Percentiles rank a stretch among this genome's conserved stretches.
phyloP scores from a whole-genome alignment of 1,140 invertebrate species.

The Drosophila navojoa region DNA sequence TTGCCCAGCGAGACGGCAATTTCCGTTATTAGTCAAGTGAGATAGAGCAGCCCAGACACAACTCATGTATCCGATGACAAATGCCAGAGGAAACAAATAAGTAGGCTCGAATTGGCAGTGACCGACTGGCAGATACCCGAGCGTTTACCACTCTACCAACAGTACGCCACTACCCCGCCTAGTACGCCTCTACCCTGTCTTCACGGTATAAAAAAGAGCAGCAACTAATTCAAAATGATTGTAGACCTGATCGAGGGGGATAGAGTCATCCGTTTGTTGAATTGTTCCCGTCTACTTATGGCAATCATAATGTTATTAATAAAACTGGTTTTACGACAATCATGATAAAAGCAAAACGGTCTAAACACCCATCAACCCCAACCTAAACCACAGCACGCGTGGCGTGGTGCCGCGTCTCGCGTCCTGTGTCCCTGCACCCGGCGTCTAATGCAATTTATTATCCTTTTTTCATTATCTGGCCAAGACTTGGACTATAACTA shows the following conservation, averaged over 20 bases:
- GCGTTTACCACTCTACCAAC: not conserved
- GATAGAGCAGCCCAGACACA: not conserved
- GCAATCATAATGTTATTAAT: conserved; percentile 80
- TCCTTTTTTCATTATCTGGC: conserved; percentile 81
- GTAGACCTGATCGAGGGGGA: conserved; percentile 1
- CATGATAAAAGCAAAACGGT: conserved; percentile 65
- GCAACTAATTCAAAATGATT: conserved; percentile 21
- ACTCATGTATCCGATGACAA: conserved; percentile 26
- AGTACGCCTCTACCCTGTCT: too few species aligned
- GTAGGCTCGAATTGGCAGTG: not conserved
- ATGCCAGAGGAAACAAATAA: conserved; percentile 7
- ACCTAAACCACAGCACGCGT: conserved; percentile 43
- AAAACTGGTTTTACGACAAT: conserved; percentile 73
- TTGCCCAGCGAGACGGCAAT: conserved; percentile 54
- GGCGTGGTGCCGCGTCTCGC: not conserved
- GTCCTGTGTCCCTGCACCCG: not conserved
- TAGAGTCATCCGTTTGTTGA: not conserved
- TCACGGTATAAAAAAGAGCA: not conserved
- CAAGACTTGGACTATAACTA: conserved; percentile 46
- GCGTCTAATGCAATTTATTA: conserved; percentile 83
- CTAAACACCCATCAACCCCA: conserved; percentile 36
- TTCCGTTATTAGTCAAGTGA: conserved; percentile 47
- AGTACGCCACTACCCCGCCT: too few species aligned
- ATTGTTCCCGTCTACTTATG: conserved; percentile 8
- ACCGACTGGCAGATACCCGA: too few species aligned